These are phyloP conservation scores for Drosophila navojoa DNA, from an alignment of 1,140 invertebrate genomes.

Conservation along the genomic window DNA sequence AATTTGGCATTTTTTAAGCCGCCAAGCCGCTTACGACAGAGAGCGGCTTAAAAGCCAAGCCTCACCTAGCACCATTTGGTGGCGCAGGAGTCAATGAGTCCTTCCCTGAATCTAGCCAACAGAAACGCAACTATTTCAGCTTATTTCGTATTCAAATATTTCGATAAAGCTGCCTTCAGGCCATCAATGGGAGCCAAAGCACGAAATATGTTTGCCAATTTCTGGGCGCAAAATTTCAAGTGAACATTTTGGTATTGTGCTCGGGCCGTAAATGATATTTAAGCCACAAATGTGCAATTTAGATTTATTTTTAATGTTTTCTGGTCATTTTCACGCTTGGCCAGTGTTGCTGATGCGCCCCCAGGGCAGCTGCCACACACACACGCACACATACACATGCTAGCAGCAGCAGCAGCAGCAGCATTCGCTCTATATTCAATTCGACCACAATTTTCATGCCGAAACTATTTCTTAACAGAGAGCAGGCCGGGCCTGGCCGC, in stretches of 20 bases:
- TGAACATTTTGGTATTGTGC: constrained; percentile 63
- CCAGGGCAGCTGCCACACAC: constrained; percentile 22
- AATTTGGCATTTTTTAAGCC: too few relatives aligned
- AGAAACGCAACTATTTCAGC: too few relatives aligned
- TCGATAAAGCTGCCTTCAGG: neutral
- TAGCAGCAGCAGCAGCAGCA: constrained; percentile 4
- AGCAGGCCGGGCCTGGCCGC: constrained; percentile 8
- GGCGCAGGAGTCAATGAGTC: too few relatives aligned
- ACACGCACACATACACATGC: neutral
- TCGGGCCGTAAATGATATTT: constrained; percentile 41
- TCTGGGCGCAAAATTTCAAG: constrained; percentile 51
- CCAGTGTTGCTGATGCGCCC: constrained; percentile 44
- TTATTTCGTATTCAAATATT: neutral
- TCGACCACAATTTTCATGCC: constrained; percentile 67
- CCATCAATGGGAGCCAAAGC: too few relatives aligned
- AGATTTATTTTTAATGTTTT: constrained; percentile 76
- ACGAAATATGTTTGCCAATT: constrained; percentile 7
- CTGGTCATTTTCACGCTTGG: constrained; percentile 67
- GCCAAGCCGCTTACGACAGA: too few relatives aligned
- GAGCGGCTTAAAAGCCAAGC: too few relatives aligned
- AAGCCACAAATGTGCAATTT: constrained; percentile 60
- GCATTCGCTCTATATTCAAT: constrained; percentile 51
- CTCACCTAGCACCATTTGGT: too few relatives aligned
- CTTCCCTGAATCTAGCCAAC: too few relatives aligned
- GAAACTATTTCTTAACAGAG: constrained; percentile 57